Percentiles rank a stretch among this genome's conserved stretches.
phyloP scores from a whole-genome alignment of 2,888 invertebrate genomes.

The Acanthacorydalis orientalis region DNA sequence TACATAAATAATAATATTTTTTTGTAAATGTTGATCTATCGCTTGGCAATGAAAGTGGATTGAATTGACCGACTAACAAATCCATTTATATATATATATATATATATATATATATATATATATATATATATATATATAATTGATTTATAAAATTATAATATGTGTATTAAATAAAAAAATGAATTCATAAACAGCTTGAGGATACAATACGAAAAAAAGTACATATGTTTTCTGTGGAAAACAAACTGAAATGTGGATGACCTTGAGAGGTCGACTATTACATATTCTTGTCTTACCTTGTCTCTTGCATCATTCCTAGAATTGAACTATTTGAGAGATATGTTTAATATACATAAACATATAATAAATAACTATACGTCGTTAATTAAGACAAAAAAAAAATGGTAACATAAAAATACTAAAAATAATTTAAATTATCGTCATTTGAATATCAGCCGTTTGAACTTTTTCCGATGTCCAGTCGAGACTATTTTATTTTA shows the following conservation, averaged over 20 bases:
- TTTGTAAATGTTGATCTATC: too few relatives aligned
- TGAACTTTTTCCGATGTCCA: too few relatives aligned
- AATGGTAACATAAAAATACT: not conserved
- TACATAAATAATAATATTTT: too few relatives aligned
- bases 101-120: not conserved
- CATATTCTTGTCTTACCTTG: not conserved
- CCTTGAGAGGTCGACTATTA: not conserved
- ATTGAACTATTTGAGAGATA: too few relatives aligned
- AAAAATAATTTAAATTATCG: too few relatives aligned
- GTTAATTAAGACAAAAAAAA: not conserved
- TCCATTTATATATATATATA: too few relatives aligned
- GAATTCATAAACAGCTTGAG: not conserved
- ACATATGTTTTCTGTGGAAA: not conserved
- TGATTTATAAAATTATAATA: not conserved
- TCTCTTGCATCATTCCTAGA: not conserved
- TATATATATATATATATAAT: not conserved
- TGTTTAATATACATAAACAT: too few relatives aligned
- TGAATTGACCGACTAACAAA: too few relatives aligned
- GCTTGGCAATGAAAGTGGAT: too few relatives aligned
- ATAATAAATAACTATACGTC: not conserved
- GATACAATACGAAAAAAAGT: not conserved
- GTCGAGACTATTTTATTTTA: too few relatives aligned
- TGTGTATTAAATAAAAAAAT: not conserved
- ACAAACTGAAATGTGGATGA: conserved; percentile 2
- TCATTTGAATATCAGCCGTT: too few relatives aligned